phyloP scores from a whole-genome alignment of 2,113 vertebrate species.

The Burhinus bistriatus region DNA sequence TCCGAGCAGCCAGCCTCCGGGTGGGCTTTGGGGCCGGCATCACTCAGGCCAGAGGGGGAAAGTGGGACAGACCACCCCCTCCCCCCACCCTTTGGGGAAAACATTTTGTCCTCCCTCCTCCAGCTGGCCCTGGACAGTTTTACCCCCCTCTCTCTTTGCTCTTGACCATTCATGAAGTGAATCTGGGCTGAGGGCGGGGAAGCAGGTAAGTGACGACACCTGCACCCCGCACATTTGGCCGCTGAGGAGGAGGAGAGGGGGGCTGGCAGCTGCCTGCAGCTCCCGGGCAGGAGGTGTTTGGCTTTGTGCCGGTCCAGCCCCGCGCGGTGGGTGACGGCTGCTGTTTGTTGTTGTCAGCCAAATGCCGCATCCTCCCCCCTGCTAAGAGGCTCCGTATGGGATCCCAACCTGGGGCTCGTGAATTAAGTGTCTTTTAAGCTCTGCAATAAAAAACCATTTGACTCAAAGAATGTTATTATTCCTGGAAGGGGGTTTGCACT shows the following conservation, averaged over 20 bases:
- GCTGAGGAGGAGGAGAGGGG: accelerated
- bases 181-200: accelerated
- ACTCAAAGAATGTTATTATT: background rate
- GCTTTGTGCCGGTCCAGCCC: background rate
- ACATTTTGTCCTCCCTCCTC: background rate
- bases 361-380: background rate
- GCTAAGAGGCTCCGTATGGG: background rate
- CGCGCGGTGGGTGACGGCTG: accelerated
- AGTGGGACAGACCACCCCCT: accelerated
- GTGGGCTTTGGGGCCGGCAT: background rate
- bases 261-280: background rate
- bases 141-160: background rate
- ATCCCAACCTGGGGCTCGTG: background rate
- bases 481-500: background rate
- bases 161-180: background rate
- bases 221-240: background rate
- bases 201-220: background rate
- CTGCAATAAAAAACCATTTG: conserved; percentile 27
- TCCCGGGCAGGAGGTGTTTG: background rate
- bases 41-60: background rate
- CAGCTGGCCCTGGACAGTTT: background rate
- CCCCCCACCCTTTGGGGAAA: accelerated
- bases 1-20: background rate
- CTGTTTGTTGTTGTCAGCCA: background rate
- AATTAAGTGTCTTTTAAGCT: background rate